Evolutionary conservation across 2,797 vertebrate genomes (phyloP).

Genomic region (Eupleurogrammus muticus): DNA sequence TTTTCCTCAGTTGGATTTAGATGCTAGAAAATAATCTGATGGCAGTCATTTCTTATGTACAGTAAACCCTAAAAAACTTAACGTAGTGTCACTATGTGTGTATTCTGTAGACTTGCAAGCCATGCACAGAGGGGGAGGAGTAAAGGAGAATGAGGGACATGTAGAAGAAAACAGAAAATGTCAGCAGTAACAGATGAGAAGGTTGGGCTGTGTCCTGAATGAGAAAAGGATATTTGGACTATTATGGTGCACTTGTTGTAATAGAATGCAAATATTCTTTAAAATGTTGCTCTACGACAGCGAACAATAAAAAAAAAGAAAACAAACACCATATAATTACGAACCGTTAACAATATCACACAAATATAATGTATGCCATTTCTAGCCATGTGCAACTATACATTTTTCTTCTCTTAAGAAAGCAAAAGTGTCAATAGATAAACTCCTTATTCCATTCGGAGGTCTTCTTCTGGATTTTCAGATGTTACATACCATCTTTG

Average conservation of each 20-base stretch:
- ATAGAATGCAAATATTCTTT: slow-evolving; percentile 6
- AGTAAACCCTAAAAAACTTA: neutral
- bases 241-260: slow-evolving; percentile 7
- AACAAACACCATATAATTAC: neutral
- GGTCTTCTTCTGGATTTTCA: slow-evolving; percentile 19
- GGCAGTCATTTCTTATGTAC: slow-evolving; percentile 6
- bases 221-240: slow-evolving; percentile 11
- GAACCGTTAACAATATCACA: slow-evolving; percentile 1
- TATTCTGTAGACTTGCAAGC: slow-evolving; percentile 58
- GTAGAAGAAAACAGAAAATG: slow-evolving; percentile 34
- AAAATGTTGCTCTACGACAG: neutral
- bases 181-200: slow-evolving; percentile 18
- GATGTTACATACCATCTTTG: slow-evolving; percentile 20
- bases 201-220: slow-evolving; percentile 37
- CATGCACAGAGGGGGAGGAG: slow-evolving; percentile 64
- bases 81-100: slow-evolving; percentile 14
- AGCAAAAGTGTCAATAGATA: neutral
- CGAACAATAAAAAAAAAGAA: neutral
- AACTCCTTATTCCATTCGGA: slow-evolving; percentile 23
- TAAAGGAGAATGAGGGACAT: slow-evolving; percentile 48
- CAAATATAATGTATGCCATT: slow-evolving; percentile 16
- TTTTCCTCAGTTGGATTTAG: slow-evolving; percentile 7
- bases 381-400: neutral
- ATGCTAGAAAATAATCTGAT: neutral
- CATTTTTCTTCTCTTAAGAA: slow-evolving; percentile 16